These are phyloP conservation scores for Xiphorhynchus erythropygius DNA, from an alignment of 2,797 vertebrate species.

Conservation along the genomic window DNA sequence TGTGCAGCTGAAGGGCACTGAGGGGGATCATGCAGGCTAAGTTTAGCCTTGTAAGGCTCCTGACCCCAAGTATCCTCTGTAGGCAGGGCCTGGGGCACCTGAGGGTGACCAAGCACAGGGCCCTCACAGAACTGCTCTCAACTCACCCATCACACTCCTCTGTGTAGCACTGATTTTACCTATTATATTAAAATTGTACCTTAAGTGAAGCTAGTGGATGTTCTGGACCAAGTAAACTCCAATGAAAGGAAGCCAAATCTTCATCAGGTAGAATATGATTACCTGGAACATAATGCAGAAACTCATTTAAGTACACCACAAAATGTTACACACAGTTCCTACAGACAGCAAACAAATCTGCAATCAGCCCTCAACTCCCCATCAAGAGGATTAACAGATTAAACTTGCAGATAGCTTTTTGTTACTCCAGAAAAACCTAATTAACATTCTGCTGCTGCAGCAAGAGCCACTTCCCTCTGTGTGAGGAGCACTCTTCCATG, in stretches of 20 bases:
- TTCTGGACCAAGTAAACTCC: slow-evolving; percentile 96
- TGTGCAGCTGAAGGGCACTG: background rate
- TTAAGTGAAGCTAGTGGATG: slow-evolving; percentile 95
- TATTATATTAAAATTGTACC: slow-evolving; percentile 76
- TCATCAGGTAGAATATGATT: slow-evolving; percentile 98
- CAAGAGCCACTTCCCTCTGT: background rate
- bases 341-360: background rate
- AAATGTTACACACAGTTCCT: background rate
- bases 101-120: background rate
- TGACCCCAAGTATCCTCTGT: background rate
- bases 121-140: background rate
- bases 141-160: background rate
- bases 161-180: background rate
- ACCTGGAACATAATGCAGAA: slow-evolving; percentile 80
- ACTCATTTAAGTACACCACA: background rate
- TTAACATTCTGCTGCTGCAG: background rate
- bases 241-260: slow-evolving; percentile 98
- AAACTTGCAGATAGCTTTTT: background rate
- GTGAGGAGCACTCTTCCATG: background rate
- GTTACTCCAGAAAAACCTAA: background rate
- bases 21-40: background rate
- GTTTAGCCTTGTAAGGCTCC: slow-evolving; percentile 1
- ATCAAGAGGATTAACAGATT: background rate
- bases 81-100: background rate
- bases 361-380: background rate